Evolutionary conservation across 2,888 invertebrate genomes (phyloP).

Genomic region (Pyrgus malvae): DNA sequence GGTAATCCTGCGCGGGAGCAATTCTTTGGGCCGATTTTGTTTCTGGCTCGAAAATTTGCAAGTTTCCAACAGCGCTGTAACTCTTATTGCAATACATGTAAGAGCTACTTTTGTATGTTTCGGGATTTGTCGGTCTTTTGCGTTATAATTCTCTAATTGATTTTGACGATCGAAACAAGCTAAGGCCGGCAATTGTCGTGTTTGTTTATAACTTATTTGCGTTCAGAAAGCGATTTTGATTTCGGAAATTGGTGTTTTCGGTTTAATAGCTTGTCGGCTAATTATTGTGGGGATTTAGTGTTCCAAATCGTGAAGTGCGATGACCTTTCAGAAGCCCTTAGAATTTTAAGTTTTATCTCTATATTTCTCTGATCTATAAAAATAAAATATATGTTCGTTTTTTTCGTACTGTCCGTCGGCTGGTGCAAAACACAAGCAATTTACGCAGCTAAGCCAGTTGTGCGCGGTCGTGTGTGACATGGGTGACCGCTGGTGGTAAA

Average conservation of each 20-base stretch:
- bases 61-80: background rate
- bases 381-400: too few relatives aligned
- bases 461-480: too few relatives aligned
- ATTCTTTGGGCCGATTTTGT: constrained; percentile 7
- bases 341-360: too few relatives aligned
- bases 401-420: too few relatives aligned
- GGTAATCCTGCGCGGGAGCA: constrained; percentile 51
- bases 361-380: too few relatives aligned
- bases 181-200: constrained; percentile 3
- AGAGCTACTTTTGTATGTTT: background rate
- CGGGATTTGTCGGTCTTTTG: background rate
- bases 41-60: background rate
- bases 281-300: constrained; percentile 3
- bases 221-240: constrained; percentile 3
- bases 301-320: background rate
- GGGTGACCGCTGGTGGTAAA: too few relatives aligned
- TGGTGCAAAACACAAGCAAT: too few relatives aligned
- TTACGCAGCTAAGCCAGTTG: too few relatives aligned
- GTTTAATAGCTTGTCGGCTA: background rate
- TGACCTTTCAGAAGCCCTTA: too few relatives aligned
- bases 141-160: constrained; percentile 6
- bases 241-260: constrained; percentile 7
- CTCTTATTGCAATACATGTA: background rate
- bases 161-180: constrained; percentile 3
- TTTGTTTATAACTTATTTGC: constrained; percentile 22